Conservation (phyloP, 2,113 vertebrate species). For the Sinocyclocheilus maitianheensis region DNA sequence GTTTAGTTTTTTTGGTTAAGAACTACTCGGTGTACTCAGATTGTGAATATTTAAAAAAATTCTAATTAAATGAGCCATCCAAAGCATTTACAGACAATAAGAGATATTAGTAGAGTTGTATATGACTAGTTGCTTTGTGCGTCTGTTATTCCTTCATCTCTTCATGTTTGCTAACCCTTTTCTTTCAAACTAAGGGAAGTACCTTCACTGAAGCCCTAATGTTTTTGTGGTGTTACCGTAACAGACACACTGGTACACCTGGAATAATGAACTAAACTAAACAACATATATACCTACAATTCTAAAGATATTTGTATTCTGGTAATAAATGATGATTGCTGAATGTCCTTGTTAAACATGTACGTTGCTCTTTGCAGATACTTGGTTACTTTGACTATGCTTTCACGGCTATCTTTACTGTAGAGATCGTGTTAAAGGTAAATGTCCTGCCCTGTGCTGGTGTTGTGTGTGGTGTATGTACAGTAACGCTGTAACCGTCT, state of each 20-base stretch:
- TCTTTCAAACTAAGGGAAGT: conserved; percentile 1
- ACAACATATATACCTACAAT: not conserved
- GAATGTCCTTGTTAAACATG: conserved; percentile 75
- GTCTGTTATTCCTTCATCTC: not conserved
- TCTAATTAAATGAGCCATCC: not conserved
- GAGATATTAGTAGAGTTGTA: too few relatives aligned
- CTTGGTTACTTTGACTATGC: conserved; percentile 99
- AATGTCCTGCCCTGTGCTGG: conserved; percentile 78
- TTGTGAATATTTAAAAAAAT: not conserved
- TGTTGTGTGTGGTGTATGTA: conserved; percentile 68
- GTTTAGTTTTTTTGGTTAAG: not conserved
- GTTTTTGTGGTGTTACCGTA: not conserved
- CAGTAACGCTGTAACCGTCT: conserved; percentile 88
- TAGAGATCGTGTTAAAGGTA: conserved; percentile 99
- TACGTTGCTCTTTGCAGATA: conserved; percentile 95
- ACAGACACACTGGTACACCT: conserved; percentile 1
- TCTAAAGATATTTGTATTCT: not conserved
- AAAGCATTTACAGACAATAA: not conserved
- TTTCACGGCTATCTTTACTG: conserved; percentile 99
- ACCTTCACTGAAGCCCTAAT: conserved; percentile 1
- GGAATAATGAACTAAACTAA: not conserved
- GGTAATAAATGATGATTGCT: conserved; percentile 1
- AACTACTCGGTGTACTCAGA: not conserved
- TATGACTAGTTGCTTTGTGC: not conserved
- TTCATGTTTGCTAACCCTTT: conserved; percentile 4